These are phyloP conservation scores for Boloria selene DNA, from an alignment of 2,888 invertebrate species.

Conservation along the genomic window DNA sequence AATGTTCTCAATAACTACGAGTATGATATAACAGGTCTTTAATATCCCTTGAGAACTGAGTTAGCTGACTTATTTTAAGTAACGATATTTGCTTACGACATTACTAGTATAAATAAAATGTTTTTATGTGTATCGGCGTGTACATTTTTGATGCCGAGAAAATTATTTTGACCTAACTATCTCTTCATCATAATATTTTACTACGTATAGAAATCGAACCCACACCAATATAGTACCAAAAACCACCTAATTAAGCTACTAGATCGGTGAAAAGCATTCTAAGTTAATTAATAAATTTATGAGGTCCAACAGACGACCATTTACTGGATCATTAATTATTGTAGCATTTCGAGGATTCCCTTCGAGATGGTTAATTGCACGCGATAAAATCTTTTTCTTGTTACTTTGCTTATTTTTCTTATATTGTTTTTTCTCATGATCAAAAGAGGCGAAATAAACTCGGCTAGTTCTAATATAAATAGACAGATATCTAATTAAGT, in stretches of 20 bases:
- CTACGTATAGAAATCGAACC: neutral
- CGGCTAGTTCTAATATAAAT: too few species aligned
- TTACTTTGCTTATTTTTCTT: slow-evolving; percentile 22
- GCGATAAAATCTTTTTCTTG: slow-evolving; percentile 35
- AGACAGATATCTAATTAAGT: too few species aligned
- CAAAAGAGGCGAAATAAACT: neutral
- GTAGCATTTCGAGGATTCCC: slow-evolving; percentile 42
- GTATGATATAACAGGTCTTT: too few species aligned
- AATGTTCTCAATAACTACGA: too few species aligned
- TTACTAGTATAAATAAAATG: too few species aligned
- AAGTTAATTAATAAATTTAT: slow-evolving; percentile 45
- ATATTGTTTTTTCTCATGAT: neutral
- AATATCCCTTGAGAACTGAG: too few species aligned
- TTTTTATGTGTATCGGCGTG: too few species aligned
- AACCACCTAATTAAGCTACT: neutral
- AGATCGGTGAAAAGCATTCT: slow-evolving; percentile 18
- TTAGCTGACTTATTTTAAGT: too few species aligned
- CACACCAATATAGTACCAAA: neutral
- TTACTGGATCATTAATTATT: slow-evolving; percentile 46
- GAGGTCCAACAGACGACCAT: slow-evolving; percentile 40
- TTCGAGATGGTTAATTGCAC: slow-evolving; percentile 36
- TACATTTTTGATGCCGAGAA: too few species aligned
- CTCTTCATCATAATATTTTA: neutral
- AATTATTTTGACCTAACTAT: too few species aligned
- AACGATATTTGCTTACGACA: too few species aligned